phyloP scores from a whole-genome alignment of 2,888 invertebrate species.

The Clistopyga incitator region DNA sequence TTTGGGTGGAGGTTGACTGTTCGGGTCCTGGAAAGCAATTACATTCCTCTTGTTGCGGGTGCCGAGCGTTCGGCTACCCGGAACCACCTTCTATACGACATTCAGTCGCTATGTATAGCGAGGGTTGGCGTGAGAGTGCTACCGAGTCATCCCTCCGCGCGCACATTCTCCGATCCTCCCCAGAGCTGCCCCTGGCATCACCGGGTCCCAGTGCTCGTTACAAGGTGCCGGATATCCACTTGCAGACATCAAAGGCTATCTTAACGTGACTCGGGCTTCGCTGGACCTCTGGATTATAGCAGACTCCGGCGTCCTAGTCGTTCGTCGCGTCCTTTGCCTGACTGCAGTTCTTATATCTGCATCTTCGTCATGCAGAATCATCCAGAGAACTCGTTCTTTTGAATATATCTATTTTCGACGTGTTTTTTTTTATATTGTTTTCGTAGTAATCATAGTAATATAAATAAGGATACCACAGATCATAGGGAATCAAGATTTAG shows the following conservation, averaged over 20 bases:
- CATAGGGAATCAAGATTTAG: too few relatives aligned
- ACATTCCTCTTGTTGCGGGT: constrained; percentile 76
- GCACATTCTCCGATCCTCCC: constrained; percentile 45
- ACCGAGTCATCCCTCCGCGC: constrained; percentile 34
- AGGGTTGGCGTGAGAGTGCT: constrained; percentile 8
- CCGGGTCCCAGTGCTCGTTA: constrained; percentile 77
- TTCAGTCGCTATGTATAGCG: neutral
- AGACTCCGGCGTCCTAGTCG: constrained; percentile 14
- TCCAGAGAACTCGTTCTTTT: neutral
- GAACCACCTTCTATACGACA: constrained; percentile 52
- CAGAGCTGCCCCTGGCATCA: constrained; percentile 69
- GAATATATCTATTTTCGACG: neutral
- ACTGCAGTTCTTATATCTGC: neutral
- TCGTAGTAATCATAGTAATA: neutral
- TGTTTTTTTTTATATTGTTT: neutral
- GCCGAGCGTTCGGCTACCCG: constrained; percentile 67
- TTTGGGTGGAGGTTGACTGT: neutral
- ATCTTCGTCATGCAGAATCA: neutral
- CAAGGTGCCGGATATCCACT: constrained; percentile 76
- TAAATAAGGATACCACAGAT: too few relatives aligned
- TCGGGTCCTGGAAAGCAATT: constrained; percentile 66
- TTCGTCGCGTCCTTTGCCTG: constrained; percentile 34
- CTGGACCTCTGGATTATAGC: constrained; percentile 64
- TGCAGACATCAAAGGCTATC: constrained; percentile 76
- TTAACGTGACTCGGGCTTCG: constrained; percentile 41